phyloP scores from a whole-genome alignment of 2,113 vertebrate species.

The Platycercus adscitus region DNA sequence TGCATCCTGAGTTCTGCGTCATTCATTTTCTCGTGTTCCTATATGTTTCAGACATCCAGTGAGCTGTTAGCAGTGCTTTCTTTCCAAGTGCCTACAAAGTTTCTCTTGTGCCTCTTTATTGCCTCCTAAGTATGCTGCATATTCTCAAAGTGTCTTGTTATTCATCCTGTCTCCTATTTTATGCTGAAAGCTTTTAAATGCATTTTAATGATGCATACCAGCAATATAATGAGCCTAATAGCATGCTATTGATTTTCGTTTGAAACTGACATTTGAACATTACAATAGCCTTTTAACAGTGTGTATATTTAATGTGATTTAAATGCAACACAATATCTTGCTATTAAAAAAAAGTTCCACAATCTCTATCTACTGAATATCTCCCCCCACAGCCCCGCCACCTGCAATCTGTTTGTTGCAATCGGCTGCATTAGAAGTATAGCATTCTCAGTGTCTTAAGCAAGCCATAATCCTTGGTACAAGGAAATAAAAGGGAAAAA shows the following conservation, averaged over 20 bases:
- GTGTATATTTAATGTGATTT: conserved; percentile 58
- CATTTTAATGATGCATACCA: conserved; percentile 38
- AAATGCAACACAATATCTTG: neutral
- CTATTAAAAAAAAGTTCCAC: neutral
- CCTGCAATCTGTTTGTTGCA: neutral
- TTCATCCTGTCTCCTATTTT: conserved; percentile 15
- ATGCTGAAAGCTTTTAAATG: conserved; percentile 60
- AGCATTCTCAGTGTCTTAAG: neutral
- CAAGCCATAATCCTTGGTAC: neutral
- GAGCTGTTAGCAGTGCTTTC: neutral
- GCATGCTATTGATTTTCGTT: conserved; percentile 65
- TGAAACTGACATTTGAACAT: conserved; percentile 47
- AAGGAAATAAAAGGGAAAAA: neutral
- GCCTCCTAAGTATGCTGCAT: neutral
- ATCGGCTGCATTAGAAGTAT: neutral
- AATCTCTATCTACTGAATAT: neutral
- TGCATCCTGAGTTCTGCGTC: neutral
- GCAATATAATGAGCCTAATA: conserved; percentile 47
- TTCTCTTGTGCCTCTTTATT: neutral
- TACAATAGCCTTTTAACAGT: conserved; percentile 38
- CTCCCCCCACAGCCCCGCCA: neutral
- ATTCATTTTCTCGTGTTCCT: neutral
- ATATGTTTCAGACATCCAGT: neutral
- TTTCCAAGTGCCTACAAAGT: neutral
- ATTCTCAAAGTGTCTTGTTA: neutral